These are phyloP conservation scores for Trichosurus vulpecula DNA, from an alignment of 2,797 vertebrate genomes.

Conservation along the genomic window DNA sequence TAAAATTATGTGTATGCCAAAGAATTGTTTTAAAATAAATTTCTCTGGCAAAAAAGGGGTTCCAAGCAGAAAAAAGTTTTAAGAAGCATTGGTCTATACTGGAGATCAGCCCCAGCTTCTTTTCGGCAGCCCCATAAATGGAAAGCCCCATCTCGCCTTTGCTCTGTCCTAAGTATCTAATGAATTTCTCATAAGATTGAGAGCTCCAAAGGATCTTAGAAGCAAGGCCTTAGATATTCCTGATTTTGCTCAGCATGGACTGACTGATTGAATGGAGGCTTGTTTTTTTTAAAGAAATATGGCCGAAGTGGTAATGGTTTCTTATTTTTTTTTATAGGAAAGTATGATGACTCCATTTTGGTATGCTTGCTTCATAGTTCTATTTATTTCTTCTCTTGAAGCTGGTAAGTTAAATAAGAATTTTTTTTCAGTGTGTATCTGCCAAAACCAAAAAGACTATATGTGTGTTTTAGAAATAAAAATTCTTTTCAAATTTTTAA, in stretches of 20 bases:
- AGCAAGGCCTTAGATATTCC: neutral
- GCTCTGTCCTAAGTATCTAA: neutral
- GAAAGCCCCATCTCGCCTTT: neutral
- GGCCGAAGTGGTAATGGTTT: constrained; percentile 27
- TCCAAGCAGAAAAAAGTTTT: too few species aligned
- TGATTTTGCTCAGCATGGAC: neutral
- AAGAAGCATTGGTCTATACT: neutral
- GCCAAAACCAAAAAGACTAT: neutral
- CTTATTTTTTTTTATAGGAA: constrained; percentile 68
- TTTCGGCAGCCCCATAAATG: neutral
- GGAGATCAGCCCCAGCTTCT: neutral
- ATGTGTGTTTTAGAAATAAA: neutral
- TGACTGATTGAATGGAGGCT: neutral
- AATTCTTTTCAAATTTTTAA: neutral
- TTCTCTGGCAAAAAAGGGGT: too few species aligned
- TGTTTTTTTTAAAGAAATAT: constrained; percentile 10
- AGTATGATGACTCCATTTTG: constrained; percentile 79
- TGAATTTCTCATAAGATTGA: neutral
- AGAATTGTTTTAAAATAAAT: too few species aligned
- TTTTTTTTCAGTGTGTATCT: neutral
- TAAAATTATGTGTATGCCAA: too few species aligned
- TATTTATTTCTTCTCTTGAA: constrained; percentile 68
- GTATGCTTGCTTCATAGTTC: constrained; percentile 62
- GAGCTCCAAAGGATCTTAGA: neutral
- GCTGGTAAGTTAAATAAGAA: constrained; percentile 79